These are phyloP conservation scores for Leucophora obtusa DNA, from an alignment of 2,888 invertebrate species.

Conservation along the genomic window DNA sequence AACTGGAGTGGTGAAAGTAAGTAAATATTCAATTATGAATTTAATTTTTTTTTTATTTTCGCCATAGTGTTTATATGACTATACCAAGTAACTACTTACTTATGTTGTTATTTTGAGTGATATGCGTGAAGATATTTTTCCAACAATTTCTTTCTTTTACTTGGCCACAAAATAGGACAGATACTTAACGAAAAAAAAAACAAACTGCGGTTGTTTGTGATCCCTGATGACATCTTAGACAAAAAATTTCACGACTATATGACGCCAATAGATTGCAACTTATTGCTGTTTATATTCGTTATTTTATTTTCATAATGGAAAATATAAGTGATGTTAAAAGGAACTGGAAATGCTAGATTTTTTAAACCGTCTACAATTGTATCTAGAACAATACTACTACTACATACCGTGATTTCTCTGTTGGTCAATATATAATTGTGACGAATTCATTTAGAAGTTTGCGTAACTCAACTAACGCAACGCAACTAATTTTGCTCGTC, in stretches of 20 bases:
- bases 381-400: no score
- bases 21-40: slow-evolving; percentile 61
- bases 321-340: slow-evolving; percentile 18
- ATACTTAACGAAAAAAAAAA: slow-evolving; percentile 44
- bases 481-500: no score
- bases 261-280: slow-evolving; percentile 61
- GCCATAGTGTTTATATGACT: neutral
- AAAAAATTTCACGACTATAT: slow-evolving; percentile 36
- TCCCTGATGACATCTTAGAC: slow-evolving; percentile 55
- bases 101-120: slow-evolving; percentile 56
- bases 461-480: no score
- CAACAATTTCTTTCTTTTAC: slow-evolving; percentile 35
- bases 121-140: slow-evolving; percentile 55
- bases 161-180: slow-evolving; percentile 53
- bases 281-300: slow-evolving; percentile 26
- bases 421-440: no score
- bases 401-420: no score
- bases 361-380: no score
- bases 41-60: slow-evolving; percentile 30
- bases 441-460: no score
- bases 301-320: slow-evolving; percentile 14
- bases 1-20: slow-evolving; percentile 16
- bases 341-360: slow-evolving; percentile 42
- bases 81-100: slow-evolving; percentile 12
- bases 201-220: slow-evolving; percentile 38